These are phyloP conservation scores for Tenebrosternarchus preto DNA, from an alignment of 2,113 vertebrate genomes.

Conservation along the genomic window DNA sequence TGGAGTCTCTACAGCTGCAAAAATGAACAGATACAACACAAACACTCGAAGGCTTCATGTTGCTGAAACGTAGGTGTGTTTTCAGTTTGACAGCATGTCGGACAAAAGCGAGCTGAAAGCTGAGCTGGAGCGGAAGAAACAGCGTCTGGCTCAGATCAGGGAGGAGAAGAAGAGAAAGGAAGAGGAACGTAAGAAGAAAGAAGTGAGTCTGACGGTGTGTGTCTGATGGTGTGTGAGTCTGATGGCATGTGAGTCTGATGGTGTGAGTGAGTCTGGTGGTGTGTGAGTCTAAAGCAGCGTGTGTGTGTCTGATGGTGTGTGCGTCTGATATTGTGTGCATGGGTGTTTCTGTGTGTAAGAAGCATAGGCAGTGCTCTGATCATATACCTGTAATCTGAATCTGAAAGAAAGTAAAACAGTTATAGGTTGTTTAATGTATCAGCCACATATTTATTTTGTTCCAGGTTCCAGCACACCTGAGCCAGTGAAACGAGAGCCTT, in stretches of 20 bases:
- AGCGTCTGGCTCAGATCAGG: conserved; percentile 76
- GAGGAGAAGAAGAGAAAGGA: conserved; percentile 80
- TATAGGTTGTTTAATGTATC: too few relatives aligned
- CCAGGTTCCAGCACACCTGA: too few relatives aligned
- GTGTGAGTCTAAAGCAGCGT: too few relatives aligned
- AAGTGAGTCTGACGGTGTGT: conserved; percentile 63
- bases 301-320: too few relatives aligned
- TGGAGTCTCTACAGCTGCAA: not conserved
- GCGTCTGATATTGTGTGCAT: conserved; percentile 42
- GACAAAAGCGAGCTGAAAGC: conserved; percentile 79
- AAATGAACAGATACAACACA: not conserved
- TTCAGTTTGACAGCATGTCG: conserved; percentile 65
- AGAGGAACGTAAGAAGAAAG: conserved; percentile 78
- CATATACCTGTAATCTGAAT: too few relatives aligned
- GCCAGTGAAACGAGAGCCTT: too few relatives aligned
- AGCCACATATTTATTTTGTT: too few relatives aligned
- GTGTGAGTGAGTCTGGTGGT: conserved; percentile 43
- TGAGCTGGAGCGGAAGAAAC: conserved; percentile 78
- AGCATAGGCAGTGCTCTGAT: too few relatives aligned
- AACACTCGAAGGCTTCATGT: not conserved
- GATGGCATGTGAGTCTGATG: not conserved
- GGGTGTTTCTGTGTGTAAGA: not conserved
- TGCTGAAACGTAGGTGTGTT: not conserved
- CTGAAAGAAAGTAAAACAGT: too few relatives aligned
- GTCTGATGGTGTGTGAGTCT: too few relatives aligned